These are phyloP conservation scores for Papilio machaon DNA, from an alignment of 1,140 invertebrate species.

Conservation along the genomic window DNA sequence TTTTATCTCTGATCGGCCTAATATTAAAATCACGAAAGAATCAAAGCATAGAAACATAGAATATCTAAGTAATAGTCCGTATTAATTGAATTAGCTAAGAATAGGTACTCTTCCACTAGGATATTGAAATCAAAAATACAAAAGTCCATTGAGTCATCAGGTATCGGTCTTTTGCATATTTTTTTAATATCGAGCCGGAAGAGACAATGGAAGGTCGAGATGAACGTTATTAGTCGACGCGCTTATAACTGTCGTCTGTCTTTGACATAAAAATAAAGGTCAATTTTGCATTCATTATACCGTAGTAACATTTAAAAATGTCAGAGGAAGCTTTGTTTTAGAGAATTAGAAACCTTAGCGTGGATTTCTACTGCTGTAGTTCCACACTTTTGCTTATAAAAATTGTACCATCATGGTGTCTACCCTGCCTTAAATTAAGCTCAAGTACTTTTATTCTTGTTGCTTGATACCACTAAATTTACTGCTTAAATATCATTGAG, in stretches of 20 bases:
- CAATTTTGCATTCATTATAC: conserved; percentile 31
- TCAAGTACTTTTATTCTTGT: not conserved
- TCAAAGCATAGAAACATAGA: not conserved
- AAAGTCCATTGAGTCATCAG: conserved; percentile 31
- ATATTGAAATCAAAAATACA: conserved; percentile 16
- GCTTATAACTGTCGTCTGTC: conserved; percentile 36
- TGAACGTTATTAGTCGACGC: conserved; percentile 11
- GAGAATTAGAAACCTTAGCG: not conserved
- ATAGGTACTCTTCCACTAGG: not conserved
- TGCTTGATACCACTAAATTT: not conserved
- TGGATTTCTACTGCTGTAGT: not conserved
- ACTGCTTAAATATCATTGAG: not conserved
- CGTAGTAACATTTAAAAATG: conserved; percentile 34
- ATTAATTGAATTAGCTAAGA: conserved; percentile 1
- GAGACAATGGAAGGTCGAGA: conserved; percentile 37
- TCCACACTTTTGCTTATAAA: not conserved
- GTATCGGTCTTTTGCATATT: conserved; percentile 37
- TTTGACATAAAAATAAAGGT: conserved; percentile 38
- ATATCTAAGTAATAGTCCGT: too few species aligned
- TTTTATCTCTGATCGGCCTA: not conserved
- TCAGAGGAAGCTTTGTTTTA: conserved; percentile 10
- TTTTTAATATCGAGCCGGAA: conserved; percentile 34
- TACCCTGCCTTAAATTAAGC: not conserved
- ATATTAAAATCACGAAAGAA: not conserved
- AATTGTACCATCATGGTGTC: not conserved